Percentiles rank a stretch among this genome's conserved stretches.
These are phyloP conservation scores for Cichlasoma orientale DNA, from an alignment of 2,797 vertebrate genomes.

Conservation along the genomic window DNA sequence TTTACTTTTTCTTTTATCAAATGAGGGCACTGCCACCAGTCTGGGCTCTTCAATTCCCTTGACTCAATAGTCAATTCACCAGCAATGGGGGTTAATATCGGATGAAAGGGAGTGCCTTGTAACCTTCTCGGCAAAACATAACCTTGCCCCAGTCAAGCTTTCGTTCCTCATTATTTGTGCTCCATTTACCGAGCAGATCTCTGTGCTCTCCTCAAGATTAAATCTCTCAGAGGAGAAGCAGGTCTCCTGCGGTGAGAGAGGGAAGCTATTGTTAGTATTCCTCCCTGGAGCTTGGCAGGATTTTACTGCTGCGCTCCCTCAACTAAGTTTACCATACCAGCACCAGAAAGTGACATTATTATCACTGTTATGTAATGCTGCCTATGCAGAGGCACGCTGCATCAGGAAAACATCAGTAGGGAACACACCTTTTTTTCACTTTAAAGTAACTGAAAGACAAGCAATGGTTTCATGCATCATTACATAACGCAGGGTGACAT, in stretches of 20 bases:
- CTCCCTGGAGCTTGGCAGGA: conserved; percentile 50
- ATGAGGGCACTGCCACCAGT: conserved; percentile 54
- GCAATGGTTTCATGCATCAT: conserved; percentile 36
- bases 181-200: conserved; percentile 30
- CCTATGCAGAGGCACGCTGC: not conserved
- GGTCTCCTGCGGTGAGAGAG: conserved; percentile 47
- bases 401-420: not conserved
- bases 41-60: conserved; percentile 32
- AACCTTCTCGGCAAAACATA: conserved; percentile 17
- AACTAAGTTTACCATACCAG: conserved; percentile 39
- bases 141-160: conserved; percentile 17
- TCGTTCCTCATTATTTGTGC: conserved; percentile 31
- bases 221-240: conserved; percentile 53
- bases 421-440: conserved; percentile 2
- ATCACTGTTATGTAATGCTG: not conserved
- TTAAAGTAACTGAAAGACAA: conserved; percentile 15
- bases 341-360: not conserved
- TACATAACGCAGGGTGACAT: conserved; percentile 64
- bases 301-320: conserved; percentile 21
- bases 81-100: conserved; percentile 9
- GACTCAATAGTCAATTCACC: conserved; percentile 31
- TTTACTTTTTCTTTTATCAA: conserved; percentile 48
- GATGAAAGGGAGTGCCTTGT: not conserved
- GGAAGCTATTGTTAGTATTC: conserved; percentile 68
- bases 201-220: conserved; percentile 31